Conservation (phyloP, 2,797 vertebrate genomes). For the Halcyon chelicuti region DNA sequence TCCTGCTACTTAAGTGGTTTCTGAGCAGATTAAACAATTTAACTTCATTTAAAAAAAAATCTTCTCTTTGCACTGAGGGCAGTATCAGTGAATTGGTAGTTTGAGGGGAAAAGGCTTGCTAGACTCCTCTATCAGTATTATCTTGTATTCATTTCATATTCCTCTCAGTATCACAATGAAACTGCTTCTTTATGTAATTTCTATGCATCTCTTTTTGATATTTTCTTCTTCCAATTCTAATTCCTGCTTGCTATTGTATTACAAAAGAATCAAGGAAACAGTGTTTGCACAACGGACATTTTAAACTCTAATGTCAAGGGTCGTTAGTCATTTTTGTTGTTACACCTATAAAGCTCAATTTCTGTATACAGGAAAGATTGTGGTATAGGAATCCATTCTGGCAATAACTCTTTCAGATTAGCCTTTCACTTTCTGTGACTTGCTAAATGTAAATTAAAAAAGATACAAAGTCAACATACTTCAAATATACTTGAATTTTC, state of each 20-base stretch:
- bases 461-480: slow-evolving; percentile 35
- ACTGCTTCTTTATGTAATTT: slow-evolving; percentile 81
- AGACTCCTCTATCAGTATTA: slow-evolving; percentile 57
- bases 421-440: slow-evolving; percentile 65
- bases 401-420: slow-evolving; percentile 63
- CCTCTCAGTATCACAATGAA: slow-evolving; percentile 62
- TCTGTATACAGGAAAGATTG: slow-evolving; percentile 41
- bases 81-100: not conserved
- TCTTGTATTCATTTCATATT: slow-evolving; percentile 77
- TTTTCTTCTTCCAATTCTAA: slow-evolving; percentile 79
- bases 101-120: not conserved
- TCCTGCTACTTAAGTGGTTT: not conserved
- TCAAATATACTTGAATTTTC: slow-evolving; percentile 58
- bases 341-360: slow-evolving; percentile 38
- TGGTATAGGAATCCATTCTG: slow-evolving; percentile 58
- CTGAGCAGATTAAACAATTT: not conserved
- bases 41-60: no score
- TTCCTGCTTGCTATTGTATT: slow-evolving; percentile 83
- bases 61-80: not conserved
- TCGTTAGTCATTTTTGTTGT: slow-evolving; percentile 80
- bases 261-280: slow-evolving; percentile 68
- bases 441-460: slow-evolving; percentile 66
- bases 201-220: slow-evolving; percentile 63
- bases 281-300: slow-evolving; percentile 81
- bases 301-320: slow-evolving; percentile 83